These are phyloP conservation scores for Drosophila aldrichi DNA, from an alignment of 2,888 invertebrate genomes.

Conservation along the genomic window DNA sequence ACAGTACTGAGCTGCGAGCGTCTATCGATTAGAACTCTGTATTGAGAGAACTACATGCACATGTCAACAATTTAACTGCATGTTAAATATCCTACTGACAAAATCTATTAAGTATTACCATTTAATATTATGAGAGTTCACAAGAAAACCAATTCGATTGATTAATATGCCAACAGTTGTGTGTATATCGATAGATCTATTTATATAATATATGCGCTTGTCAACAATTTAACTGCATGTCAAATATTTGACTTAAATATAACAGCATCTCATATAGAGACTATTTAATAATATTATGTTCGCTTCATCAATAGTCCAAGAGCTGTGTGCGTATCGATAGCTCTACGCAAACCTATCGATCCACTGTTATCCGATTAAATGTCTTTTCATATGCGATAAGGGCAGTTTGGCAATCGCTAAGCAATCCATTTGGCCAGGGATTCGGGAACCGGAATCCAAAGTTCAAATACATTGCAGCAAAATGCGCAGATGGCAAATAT, in stretches of 20 bases:
- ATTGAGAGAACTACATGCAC: too few species aligned
- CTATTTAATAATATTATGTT: background rate
- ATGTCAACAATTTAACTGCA: background rate
- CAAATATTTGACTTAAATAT: background rate
- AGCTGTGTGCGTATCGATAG: background rate
- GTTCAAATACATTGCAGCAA: conserved; percentile 30
- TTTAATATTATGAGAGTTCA: too few species aligned
- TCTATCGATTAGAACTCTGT: too few species aligned
- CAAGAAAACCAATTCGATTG: too few species aligned
- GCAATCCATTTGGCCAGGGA: conserved; percentile 2
- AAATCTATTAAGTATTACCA: too few species aligned
- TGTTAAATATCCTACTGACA: background rate
- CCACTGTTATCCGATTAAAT: background rate
- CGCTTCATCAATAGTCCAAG: background rate
- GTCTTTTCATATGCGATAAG: background rate
- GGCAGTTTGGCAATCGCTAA: conserved; percentile 4
- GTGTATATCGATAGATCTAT: background rate
- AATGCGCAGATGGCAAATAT: conserved; percentile 32
- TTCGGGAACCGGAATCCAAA: conserved; percentile 15
- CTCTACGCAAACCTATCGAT: background rate
- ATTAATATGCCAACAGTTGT: too few species aligned
- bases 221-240: background rate
- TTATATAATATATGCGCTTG: background rate
- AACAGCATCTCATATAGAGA: background rate
- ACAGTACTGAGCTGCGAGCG: too few species aligned